phyloP scores from a whole-genome alignment of 1,140 invertebrate genomes.

The Ceratina calcarata region DNA sequence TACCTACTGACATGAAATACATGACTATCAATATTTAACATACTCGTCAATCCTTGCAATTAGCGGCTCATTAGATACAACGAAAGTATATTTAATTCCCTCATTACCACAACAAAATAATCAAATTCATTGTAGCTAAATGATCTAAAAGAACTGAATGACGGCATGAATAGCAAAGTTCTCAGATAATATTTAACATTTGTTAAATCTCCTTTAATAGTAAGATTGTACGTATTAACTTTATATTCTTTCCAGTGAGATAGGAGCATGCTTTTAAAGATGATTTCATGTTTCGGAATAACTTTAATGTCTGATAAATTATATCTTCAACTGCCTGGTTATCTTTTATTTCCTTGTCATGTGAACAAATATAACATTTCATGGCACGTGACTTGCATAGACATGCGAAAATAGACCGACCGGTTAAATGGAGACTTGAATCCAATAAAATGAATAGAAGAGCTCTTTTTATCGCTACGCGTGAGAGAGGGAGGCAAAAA shows the following conservation, averaged over 20 bases:
- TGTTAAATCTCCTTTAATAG: slow-evolving; percentile 13
- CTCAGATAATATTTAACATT: neutral
- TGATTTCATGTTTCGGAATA: slow-evolving; percentile 23
- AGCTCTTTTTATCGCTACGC: too few species aligned
- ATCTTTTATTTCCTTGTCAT: slow-evolving; percentile 16
- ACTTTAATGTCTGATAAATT: slow-evolving; percentile 34
- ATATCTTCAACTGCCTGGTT: slow-evolving; percentile 11
- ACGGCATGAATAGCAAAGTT: neutral
- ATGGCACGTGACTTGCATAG: neutral
- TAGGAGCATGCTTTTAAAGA: slow-evolving; percentile 12
- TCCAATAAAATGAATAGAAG: too few species aligned
- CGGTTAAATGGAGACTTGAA: too few species aligned
- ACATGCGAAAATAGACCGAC: too few species aligned
- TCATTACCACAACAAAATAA: neutral
- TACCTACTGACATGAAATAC: slow-evolving; percentile 31
- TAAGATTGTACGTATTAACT: slow-evolving; percentile 6
- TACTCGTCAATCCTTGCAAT: slow-evolving; percentile 70
- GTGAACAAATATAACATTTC: slow-evolving; percentile 13
- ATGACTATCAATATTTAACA: slow-evolving; percentile 54
- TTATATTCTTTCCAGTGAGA: slow-evolving; percentile 7
- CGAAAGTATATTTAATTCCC: slow-evolving; percentile 35
- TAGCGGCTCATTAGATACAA: slow-evolving; percentile 63
- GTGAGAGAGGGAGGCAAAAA: too few species aligned
- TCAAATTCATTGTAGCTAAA: slow-evolving; percentile 1
- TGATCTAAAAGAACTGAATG: neutral